A percentile compares a stretch with the other conserved stretches of the same genome.
These are phyloP conservation scores for Panzeria rudis DNA, from an alignment of 2,888 invertebrate species.

Conservation along the genomic window DNA sequence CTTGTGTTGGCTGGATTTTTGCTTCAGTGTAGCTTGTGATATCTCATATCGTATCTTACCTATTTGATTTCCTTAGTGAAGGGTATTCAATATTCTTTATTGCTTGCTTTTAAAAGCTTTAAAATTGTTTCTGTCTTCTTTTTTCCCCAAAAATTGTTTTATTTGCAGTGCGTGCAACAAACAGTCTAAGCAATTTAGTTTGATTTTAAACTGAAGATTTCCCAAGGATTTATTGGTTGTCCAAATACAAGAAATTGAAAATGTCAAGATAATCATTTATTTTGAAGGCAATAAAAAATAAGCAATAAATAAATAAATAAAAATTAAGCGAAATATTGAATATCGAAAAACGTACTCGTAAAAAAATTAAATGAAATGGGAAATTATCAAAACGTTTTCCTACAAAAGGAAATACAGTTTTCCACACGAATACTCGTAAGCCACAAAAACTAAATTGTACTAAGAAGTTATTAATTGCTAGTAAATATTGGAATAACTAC, in stretches of 20 bases:
- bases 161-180: conserved; percentile 70
- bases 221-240: conserved; percentile 72
- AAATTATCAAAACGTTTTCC: no score
- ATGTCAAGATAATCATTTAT: conserved; percentile 70
- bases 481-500: no score
- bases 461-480: no score
- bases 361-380: neutral
- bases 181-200: conserved; percentile 72
- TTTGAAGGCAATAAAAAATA: conserved; percentile 52
- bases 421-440: no score
- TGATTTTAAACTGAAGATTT: conserved; percentile 71
- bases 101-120: neutral
- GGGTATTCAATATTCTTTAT: neutral
- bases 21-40: no score
- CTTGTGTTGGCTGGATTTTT: no score
- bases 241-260: conserved; percentile 72
- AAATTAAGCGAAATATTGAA: neutral
- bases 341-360: neutral
- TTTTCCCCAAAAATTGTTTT: conserved; percentile 29
- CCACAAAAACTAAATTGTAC: no score
- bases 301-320: neutral
- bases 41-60: no score
- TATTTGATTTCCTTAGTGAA: neutral
- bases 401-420: no score
- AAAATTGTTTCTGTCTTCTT: neutral